Conservation (phyloP, 2,797 vertebrate genomes). For the Momotus momota region DNA sequence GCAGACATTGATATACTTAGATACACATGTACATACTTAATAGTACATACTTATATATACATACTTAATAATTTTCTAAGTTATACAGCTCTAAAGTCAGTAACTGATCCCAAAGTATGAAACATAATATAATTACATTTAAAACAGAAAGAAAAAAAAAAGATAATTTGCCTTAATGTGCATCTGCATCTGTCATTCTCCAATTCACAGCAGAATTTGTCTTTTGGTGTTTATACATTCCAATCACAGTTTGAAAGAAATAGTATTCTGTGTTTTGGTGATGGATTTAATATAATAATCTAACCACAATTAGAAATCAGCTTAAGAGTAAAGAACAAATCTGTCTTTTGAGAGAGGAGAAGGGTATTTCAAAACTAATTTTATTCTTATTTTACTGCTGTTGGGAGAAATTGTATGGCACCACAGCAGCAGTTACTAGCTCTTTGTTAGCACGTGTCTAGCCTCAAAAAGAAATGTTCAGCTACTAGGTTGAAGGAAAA, state of each 20-base stretch:
- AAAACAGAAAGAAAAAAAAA: background rate
- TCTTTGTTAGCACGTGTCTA: background rate
- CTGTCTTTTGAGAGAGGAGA: background rate
- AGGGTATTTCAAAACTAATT: background rate
- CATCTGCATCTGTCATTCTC: background rate
- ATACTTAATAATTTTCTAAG: background rate
- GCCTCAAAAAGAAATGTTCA: background rate
- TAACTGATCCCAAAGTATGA: background rate
- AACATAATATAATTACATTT: background rate
- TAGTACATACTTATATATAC: background rate
- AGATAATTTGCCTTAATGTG: background rate
- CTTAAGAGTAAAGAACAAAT: background rate
- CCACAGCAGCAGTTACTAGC: background rate
- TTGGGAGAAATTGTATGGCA: background rate
- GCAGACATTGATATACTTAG: background rate
- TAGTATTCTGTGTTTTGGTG: background rate
- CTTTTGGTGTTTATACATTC: background rate
- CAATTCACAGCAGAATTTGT: background rate
- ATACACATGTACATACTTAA: background rate
- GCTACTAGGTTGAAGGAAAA: background rate
- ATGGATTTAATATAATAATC: background rate
- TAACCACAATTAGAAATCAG: background rate
- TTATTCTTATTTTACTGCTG: background rate
- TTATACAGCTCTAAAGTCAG: background rate
- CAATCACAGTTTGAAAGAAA: background rate